A percentile compares a stretch with the other conserved stretches of the same genome.
Conservation (phyloP, 23 tunicate species). For the Styela plicata region DNA sequence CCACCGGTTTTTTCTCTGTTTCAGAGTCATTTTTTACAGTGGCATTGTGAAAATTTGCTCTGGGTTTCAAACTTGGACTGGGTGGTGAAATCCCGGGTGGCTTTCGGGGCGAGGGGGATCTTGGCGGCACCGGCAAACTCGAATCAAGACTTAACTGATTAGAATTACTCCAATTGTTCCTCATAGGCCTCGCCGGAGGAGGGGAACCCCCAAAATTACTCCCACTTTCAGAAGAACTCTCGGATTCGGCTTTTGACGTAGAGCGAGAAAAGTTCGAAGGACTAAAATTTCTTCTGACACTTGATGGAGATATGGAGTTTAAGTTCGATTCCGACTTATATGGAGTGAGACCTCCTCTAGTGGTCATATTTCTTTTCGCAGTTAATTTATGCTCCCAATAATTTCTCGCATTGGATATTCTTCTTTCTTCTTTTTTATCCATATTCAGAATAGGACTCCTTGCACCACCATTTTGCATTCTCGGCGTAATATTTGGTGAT, state of each 20-base stretch:
- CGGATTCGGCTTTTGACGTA: neutral
- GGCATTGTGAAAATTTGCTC: too few species aligned
- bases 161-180: neutral
- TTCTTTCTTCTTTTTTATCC: neutral
- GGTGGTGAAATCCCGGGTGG: neutral
- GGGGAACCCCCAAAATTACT: neutral
- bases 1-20: neutral
- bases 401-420: neutral
- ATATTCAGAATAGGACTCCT: neutral
- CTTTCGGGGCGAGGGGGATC: neutral
- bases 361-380: neutral
- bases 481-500: neutral
- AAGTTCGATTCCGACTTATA: conserved; percentile 1
- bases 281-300: neutral
- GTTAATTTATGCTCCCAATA: conserved; percentile 21
- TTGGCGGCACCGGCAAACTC: too few species aligned
- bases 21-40: neutral
- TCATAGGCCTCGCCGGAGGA: neutral
- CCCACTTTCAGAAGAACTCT: neutral
- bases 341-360: neutral
- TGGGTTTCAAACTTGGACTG: neutral
- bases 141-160: too few species aligned
- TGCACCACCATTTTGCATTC: neutral
- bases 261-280: neutral
- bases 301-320: neutral